Evolutionary conservation across 2,113 vertebrate species (phyloP), one percentile per base, ranked within the genome.

Genomic region (Neolamprologus brichardi): DNA sequence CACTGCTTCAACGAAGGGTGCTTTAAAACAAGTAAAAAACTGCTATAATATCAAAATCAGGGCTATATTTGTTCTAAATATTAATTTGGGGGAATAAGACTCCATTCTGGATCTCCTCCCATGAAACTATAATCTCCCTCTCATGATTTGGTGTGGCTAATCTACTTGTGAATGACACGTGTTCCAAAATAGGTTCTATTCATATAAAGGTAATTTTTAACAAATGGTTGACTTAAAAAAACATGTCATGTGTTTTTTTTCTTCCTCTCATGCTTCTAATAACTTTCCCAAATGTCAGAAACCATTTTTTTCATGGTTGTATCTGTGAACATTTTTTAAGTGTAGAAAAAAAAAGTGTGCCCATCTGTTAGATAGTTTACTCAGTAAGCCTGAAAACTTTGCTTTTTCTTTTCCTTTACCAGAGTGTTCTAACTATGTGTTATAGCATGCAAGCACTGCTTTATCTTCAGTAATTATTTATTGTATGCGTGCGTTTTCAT

Each of bases 401-500:
- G 1, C 18, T 41, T 53, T 46, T 54, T 32, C 23, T 44, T 52
- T 82, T 62, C 14, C 11, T 83, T 70, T 4, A 46, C 4, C 25
- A 51, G 15, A 30, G 10, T 51, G 25, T 32, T 51, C 17, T n/a
- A 30, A 18, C 17, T 51, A 30, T 32, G 18, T 13, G 28, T 77
- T 32, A 51, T 30, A 77, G 44, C 46, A 10, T 49, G 46, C 67
- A 78, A 18, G 41, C 28, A 54, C 6, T 37, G 54, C 84, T 78
- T 58, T 32, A 79, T 81, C 70, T 49, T 67, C 4, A 39, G 13
- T n/a, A 87, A 72, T 89, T 90, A 89, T 90, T 84, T 25, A 87
- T 51, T 51, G 25, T 82, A 54, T 81, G 81, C 58, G 3, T 30
- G 34, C 12, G 2, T 62, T 75, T 83, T 84, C 77, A 79, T 62